A percentile compares a stretch with the other conserved stretches of the same genome.
Evolutionary conservation across 2,113 vertebrate genomes (phyloP).

Genomic region (Nothocercus julius): DNA sequence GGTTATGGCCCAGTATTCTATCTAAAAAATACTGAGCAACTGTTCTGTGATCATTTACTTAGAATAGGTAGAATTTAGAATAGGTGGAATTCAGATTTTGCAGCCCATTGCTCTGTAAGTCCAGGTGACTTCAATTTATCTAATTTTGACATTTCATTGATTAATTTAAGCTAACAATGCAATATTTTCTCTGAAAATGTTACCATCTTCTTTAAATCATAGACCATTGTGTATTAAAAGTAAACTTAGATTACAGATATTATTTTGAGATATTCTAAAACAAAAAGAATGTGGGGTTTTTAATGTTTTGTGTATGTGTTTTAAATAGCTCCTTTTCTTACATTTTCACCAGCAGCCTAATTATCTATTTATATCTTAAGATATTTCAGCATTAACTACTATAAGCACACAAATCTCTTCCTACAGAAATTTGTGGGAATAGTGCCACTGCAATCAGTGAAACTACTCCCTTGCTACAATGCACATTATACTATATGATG

Average conservation of each 20-base stretch:
- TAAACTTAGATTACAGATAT: neutral
- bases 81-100: neutral
- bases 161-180: neutral
- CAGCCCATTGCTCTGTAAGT: neutral
- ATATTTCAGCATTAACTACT: neutral
- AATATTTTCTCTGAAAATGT: neutral
- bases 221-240: neutral
- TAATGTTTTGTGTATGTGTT: neutral
- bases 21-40: constrained; percentile 68
- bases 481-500: neutral
- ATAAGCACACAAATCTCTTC: neutral
- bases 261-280: neutral
- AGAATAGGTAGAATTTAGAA: neutral
- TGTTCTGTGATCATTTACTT: constrained; percentile 39
- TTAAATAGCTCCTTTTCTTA: neutral
- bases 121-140: neutral
- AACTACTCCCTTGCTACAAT: neutral
- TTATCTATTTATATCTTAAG: neutral
- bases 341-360: neutral
- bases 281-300: neutral
- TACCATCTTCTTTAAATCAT: neutral
- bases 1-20: constrained; percentile 84
- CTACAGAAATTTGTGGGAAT: neutral
- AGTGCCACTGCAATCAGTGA: neutral
- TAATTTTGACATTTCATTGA: neutral